These are phyloP conservation scores for Luehdorfia chinensis DNA, from an alignment of 1,140 invertebrate species.

Conservation along the genomic window DNA sequence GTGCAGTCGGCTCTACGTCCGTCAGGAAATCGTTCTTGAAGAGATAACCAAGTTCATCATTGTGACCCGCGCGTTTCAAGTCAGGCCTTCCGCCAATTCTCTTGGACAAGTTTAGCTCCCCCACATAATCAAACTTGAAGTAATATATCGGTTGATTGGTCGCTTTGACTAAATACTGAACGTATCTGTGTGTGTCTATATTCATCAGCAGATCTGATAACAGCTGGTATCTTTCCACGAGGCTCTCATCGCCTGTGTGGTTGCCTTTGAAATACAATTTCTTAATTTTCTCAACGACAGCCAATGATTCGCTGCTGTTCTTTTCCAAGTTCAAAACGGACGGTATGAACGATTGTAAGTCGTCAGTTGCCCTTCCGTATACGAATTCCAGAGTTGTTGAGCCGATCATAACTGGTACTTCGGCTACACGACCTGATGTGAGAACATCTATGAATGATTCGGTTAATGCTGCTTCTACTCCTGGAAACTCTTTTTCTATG, in stretches of 20 bases:
- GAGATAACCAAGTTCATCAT: constrained; percentile 69
- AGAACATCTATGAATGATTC: constrained; percentile 50
- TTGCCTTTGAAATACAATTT: constrained; percentile 55
- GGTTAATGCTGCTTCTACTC: constrained; percentile 51
- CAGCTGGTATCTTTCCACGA: constrained; percentile 49
- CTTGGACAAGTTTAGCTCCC: constrained; percentile 53
- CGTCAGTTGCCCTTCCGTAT: constrained; percentile 35
- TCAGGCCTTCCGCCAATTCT: constrained; percentile 30
- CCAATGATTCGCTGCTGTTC: constrained; percentile 45
- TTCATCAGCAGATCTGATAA: constrained; percentile 55
- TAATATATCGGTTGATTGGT: constrained; percentile 65
- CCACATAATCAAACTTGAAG: constrained; percentile 70
- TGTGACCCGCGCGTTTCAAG: constrained; percentile 46
- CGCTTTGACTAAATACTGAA: constrained; percentile 47
- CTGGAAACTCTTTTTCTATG: constrained; percentile 62
- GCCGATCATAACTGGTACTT: constrained; percentile 64
- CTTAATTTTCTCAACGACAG: constrained; percentile 51
- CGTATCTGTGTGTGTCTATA: constrained; percentile 50
- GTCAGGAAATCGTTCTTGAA: constrained; percentile 52
- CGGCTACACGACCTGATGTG: constrained; percentile 48
- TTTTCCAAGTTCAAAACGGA: constrained; percentile 45
- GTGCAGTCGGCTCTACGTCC: constrained; percentile 36
- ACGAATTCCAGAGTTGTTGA: constrained; percentile 47
- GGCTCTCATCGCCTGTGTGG: constrained; percentile 32
- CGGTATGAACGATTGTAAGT: constrained; percentile 60